These are phyloP conservation scores for Protosalanx chinensis DNA, from an alignment of 2,797 vertebrate genomes.

Conservation along the genomic window DNA sequence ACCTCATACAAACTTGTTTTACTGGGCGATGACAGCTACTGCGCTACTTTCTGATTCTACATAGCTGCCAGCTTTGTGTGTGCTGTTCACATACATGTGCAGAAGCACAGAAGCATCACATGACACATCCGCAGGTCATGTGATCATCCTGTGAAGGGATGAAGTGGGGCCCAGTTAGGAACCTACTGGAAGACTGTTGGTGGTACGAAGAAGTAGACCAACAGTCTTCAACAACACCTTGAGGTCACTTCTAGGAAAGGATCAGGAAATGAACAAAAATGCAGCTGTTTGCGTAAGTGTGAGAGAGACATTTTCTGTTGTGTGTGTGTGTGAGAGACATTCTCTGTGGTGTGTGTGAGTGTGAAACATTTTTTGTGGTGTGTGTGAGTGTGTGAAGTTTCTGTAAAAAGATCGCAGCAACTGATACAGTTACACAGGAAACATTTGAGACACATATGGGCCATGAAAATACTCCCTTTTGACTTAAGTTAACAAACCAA, in stretches of 20 bases:
- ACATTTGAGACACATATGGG: too few species aligned
- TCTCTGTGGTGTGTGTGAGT: too few species aligned
- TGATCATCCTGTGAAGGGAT: not conserved
- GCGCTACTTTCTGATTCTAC: conserved; percentile 9
- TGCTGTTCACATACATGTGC: not conserved
- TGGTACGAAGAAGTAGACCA: not conserved
- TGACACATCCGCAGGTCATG: not conserved
- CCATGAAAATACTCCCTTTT: too few species aligned
- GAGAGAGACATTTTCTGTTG: too few species aligned
- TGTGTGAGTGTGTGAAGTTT: too few species aligned
- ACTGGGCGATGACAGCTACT: conserved; percentile 3
- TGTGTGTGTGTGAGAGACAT: too few species aligned
- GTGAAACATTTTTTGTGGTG: too few species aligned
- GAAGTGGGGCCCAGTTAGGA: not conserved
- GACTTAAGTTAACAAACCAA: too few species aligned
- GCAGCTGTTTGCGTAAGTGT: not conserved
- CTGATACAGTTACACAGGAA: too few species aligned
- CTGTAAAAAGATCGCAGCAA: too few species aligned
- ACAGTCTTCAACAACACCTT: conserved; percentile 2
- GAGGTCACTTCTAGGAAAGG: conserved; percentile 9
- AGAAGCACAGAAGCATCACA: not conserved
- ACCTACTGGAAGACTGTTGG: not conserved
- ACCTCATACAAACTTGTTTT: not conserved
- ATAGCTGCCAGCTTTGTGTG: not conserved
- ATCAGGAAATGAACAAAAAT: not conserved